A percentile compares a stretch with the other conserved stretches of the same genome.
Conservation (phyloP, 2,888 invertebrate species). For the Choreutis nemorana region DNA sequence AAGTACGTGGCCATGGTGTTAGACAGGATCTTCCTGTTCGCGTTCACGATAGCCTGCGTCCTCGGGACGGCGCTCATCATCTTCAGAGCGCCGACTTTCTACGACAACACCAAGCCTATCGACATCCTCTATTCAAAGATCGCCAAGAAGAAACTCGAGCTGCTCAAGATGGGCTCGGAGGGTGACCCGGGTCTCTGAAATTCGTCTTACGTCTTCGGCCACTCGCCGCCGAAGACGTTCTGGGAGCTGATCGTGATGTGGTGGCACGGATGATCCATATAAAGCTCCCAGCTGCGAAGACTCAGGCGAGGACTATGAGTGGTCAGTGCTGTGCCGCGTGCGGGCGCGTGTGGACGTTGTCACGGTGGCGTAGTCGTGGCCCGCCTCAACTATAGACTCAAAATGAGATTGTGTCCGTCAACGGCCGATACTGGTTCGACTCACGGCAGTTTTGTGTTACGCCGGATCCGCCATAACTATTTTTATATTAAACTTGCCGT, state of each 20-base stretch:
- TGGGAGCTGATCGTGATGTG: constrained; percentile 67
- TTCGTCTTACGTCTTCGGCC: constrained; percentile 73
- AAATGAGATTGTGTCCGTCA: constrained; percentile 53
- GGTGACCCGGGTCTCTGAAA: constrained; percentile 73
- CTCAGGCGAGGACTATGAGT: constrained; percentile 53
- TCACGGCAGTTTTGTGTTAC: constrained; percentile 37
- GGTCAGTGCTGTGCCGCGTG: constrained; percentile 59
- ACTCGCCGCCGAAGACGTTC: constrained; percentile 73
- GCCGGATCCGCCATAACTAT: constrained; percentile 47
- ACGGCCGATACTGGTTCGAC: constrained; percentile 32
- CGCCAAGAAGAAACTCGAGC: constrained; percentile 87
- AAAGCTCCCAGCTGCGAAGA: constrained; percentile 47
- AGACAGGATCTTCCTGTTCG: constrained; percentile 94
- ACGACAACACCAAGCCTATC: constrained; percentile 89
- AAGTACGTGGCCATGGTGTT: constrained; percentile 97
- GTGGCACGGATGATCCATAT: constrained; percentile 64
- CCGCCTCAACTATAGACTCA: constrained; percentile 47
- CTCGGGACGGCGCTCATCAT: constrained; percentile 89
- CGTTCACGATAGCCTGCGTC: constrained; percentile 93
- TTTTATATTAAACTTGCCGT: constrained; percentile 53
- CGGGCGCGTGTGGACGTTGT: constrained; percentile 43
- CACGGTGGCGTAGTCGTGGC: constrained; percentile 44
- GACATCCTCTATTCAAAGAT: constrained; percentile 91
- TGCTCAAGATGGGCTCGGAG: constrained; percentile 86
- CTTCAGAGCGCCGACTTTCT: constrained; percentile 89